These are phyloP conservation scores for Drosophila vallismaia DNA, from an alignment of 2,888 invertebrate genomes.

Conservation along the genomic window DNA sequence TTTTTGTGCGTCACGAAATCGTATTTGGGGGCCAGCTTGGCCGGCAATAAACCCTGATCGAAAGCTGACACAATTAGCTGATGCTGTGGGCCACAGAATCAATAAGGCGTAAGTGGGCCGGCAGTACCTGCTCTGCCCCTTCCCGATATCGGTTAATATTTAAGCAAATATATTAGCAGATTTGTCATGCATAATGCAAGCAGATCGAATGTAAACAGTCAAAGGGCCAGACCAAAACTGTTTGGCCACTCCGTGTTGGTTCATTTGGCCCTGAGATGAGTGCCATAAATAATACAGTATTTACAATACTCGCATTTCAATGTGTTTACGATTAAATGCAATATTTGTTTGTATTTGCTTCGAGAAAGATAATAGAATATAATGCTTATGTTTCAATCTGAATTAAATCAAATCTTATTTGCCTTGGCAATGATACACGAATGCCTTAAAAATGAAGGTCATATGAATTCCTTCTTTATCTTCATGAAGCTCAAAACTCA, in stretches of 20 bases:
- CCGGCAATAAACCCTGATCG: conserved; percentile 64
- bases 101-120: conserved; percentile 27
- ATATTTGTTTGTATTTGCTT: neutral
- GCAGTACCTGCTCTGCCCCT: neutral
- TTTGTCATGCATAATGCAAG: conserved; percentile 36
- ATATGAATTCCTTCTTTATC: neutral
- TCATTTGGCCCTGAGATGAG: conserved; percentile 8
- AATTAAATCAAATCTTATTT: neutral
- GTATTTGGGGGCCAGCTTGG: conserved; percentile 39
- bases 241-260: conserved; percentile 15
- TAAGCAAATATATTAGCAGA: conserved; percentile 32
- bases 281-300: conserved; percentile 1
- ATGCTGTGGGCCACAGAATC: conserved; percentile 45
- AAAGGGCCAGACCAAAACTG: neutral
- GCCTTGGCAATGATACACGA: neutral
- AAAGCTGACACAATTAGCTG: conserved; percentile 62
- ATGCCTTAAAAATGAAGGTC: too few relatives aligned
- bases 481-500: neutral
- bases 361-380: neutral
- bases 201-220: conserved; percentile 23
- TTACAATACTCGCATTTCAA: neutral
- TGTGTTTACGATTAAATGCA: neutral
- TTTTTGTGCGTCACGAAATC: conserved; percentile 64
- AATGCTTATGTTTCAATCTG: neutral
- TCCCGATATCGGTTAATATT: conserved; percentile 40